Evolutionary conservation across 2,888 invertebrate genomes (phyloP).

Genomic region (Aproaerema taeniolella): DNA sequence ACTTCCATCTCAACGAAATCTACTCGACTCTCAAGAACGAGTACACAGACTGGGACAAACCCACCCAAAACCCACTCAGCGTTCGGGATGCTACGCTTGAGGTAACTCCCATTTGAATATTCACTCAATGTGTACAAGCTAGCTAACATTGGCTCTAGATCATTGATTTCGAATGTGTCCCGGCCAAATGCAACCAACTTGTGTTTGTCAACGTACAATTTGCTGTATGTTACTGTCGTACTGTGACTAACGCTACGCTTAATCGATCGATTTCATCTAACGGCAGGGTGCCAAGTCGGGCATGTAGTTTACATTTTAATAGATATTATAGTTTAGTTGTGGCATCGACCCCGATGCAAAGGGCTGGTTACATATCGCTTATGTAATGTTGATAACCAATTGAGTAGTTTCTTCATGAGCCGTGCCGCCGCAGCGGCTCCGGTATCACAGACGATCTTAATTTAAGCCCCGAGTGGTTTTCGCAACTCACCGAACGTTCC

Average conservation of each 20-base stretch:
- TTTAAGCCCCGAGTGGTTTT: conserved; percentile 60
- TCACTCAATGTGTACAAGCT: neutral
- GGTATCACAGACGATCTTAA: conserved; percentile 44
- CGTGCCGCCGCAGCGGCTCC: conserved; percentile 16
- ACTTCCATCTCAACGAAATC: conserved; percentile 96
- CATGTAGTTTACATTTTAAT: no score
- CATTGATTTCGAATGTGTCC: no score
- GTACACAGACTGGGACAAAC: conserved; percentile 97
- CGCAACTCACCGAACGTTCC: conserved; percentile 49
- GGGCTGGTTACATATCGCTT: neutral
- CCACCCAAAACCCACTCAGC: conserved; percentile 90
- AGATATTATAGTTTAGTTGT: no score
- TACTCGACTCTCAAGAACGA: conserved; percentile 95
- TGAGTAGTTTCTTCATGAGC: neutral
- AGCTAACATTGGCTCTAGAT: neutral
- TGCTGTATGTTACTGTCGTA: no score
- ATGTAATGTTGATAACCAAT: neutral
- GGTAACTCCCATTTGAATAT: conserved; percentile 35
- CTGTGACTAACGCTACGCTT: no score
- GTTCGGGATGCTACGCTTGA: conserved; percentile 91
- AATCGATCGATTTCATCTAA: no score
- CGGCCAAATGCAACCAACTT: no score
- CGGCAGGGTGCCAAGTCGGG: no score
- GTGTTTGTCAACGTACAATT: no score
- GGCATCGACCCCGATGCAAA: no score